These are phyloP conservation scores for Thaumatotibia leucotreta DNA, from an alignment of 1,140 invertebrate genomes.

Conservation along the genomic window DNA sequence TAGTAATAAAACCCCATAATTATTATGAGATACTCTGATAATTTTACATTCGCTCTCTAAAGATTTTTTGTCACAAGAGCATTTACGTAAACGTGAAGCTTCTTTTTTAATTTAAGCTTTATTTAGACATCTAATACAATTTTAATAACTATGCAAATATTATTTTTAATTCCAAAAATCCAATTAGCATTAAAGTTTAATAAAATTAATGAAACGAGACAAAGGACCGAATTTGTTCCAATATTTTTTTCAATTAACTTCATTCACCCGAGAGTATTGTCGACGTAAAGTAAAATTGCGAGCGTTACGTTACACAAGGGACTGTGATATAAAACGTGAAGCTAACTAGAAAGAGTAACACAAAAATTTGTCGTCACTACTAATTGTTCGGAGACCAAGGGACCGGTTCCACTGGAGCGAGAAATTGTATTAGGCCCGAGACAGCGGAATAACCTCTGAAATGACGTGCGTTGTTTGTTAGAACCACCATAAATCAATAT, in stretches of 20 bases:
- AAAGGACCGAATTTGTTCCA: background rate
- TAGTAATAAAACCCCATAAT: no score
- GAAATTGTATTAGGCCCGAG: slow-evolving; percentile 56
- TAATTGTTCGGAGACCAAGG: slow-evolving; percentile 62
- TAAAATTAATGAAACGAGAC: background rate
- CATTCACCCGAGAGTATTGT: slow-evolving; percentile 2
- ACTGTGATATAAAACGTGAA: slow-evolving; percentile 9
- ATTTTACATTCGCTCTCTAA: no score
- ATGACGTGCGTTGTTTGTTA: slow-evolving; percentile 24
- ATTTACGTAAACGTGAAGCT: no score
- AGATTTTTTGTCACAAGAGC: no score
- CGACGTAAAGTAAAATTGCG: slow-evolving; percentile 9
- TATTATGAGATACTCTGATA: no score
- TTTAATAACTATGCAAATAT: background rate
- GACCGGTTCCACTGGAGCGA: slow-evolving; percentile 46
- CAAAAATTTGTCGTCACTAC: slow-evolving; percentile 47
- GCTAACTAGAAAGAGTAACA: slow-evolving; percentile 34
- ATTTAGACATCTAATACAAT: no score
- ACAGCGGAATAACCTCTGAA: slow-evolving; percentile 30
- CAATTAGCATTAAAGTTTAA: background rate
- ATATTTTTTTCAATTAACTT: slow-evolving; percentile 15
- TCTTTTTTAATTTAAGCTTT: no score
- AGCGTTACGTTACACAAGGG: slow-evolving; percentile 9
- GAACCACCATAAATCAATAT: background rate
- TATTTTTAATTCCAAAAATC: background rate